Conservation (phyloP, 2,888 invertebrate species). For the Lottia scabra region DNA sequence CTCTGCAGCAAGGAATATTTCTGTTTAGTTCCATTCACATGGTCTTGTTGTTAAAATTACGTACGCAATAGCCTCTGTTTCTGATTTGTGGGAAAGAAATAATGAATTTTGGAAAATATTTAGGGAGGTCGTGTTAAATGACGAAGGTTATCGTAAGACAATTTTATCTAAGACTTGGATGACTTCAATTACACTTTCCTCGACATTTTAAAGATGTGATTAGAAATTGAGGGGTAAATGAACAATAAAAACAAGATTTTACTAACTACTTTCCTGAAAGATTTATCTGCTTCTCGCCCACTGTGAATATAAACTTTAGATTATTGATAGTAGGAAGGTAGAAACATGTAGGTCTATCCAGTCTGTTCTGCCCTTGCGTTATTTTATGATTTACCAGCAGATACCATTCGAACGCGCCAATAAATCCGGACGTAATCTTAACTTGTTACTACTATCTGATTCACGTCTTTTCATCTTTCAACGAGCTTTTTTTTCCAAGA, state of each 20-base stretch:
- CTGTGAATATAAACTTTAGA: background rate
- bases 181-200: background rate
- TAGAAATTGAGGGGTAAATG: background rate
- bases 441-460: conserved; percentile 13
- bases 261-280: background rate
- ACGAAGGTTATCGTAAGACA: background rate
- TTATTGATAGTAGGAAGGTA: background rate
- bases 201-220: background rate
- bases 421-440: conserved; percentile 1
- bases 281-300: background rate
- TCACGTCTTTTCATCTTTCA: conserved; percentile 8
- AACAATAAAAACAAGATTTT: background rate
- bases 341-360: background rate
- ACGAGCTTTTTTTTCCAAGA: conserved; percentile 10
- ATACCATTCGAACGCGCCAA: background rate
- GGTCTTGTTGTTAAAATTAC: too few species aligned
- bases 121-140: too few species aligned
- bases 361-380: background rate
- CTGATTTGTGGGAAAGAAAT: too few species aligned
- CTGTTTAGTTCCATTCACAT: too few species aligned
- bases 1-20: too few species aligned
- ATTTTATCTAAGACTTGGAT: background rate
- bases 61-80: too few species aligned
- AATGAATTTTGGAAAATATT: too few species aligned
- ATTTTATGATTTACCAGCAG: background rate